phyloP scores from a whole-genome alignment of 1,140 invertebrate genomes.

The Trachymyrmex septentrionalis region DNA sequence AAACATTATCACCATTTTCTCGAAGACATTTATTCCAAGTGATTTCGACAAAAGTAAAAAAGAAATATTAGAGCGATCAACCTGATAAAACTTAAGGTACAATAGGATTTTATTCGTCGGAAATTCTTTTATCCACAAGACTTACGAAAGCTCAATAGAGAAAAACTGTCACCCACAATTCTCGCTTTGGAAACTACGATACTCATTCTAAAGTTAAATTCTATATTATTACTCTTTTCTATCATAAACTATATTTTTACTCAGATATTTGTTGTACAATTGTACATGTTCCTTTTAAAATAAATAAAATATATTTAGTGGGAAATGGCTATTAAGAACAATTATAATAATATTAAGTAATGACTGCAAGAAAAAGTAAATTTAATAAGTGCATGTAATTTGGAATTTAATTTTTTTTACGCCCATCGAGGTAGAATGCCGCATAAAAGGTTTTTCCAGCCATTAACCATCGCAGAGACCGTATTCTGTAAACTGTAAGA shows the following conservation, averaged over 20 bases:
- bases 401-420: slow-evolving; percentile 4
- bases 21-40: slow-evolving; percentile 67
- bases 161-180: neutral
- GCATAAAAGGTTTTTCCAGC: slow-evolving; percentile 30
- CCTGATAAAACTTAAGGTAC: slow-evolving; percentile 29
- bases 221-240: slow-evolving; percentile 13
- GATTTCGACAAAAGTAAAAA: slow-evolving; percentile 54
- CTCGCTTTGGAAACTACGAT: neutral
- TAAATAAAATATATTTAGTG: neutral
- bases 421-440: neutral
- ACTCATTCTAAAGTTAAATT: neutral
- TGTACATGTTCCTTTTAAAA: neutral
- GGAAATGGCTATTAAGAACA: neutral
- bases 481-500: slow-evolving; percentile 37
- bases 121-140: slow-evolving; percentile 45
- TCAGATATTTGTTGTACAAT: neutral
- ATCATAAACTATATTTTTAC: neutral
- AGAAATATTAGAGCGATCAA: slow-evolving; percentile 1
- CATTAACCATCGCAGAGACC: slow-evolving; percentile 26
- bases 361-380: neutral
- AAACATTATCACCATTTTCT: slow-evolving; percentile 73
- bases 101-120: slow-evolving; percentile 37
- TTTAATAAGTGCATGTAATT: slow-evolving; percentile 4
- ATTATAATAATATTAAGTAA: neutral
- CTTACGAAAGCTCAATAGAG: neutral